Evolutionary conservation across 2,113 vertebrate genomes (phyloP).

Genomic region (Thamnaconus septentrionalis): DNA sequence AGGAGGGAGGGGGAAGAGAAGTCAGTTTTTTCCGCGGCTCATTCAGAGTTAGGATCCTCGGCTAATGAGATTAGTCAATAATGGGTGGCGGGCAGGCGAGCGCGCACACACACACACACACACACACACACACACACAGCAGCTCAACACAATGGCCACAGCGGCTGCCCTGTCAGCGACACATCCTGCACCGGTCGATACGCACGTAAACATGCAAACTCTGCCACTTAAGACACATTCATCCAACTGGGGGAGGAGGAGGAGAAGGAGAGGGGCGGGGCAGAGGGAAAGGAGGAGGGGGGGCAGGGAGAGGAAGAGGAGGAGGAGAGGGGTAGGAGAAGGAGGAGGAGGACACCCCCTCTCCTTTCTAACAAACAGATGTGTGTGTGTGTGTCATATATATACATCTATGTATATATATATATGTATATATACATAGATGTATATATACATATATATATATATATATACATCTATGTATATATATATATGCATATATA

Average conservation of each 20-base stretch:
- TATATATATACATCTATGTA: too few relatives aligned
- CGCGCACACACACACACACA: conserved; percentile 18
- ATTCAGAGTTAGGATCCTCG: conserved; percentile 68
- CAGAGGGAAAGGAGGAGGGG: too few relatives aligned
- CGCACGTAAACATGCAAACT: conserved; percentile 28
- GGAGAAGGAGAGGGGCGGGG: too few relatives aligned
- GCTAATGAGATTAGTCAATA: conserved; percentile 76
- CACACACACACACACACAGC: conserved; percentile 31
- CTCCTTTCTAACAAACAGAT: conserved; percentile 68
- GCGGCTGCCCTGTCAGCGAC: conserved; percentile 60
- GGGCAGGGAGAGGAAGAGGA: too few relatives aligned
- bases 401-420: too few relatives aligned
- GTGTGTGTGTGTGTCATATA: conserved; percentile 38
- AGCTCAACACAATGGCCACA: conserved; percentile 48
- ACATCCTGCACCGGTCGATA: conserved; percentile 57
- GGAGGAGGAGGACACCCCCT: not conserved
- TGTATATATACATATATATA: too few relatives aligned
- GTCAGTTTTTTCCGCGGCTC: conserved; percentile 53
- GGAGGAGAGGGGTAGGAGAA: too few relatives aligned
- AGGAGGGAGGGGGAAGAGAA: conserved; percentile 23
- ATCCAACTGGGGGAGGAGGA: conserved; percentile 22
- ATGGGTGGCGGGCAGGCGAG: conserved; percentile 68
- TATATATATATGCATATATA: too few relatives aligned
- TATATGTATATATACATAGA: too few relatives aligned
- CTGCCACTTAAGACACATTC: conserved; percentile 26